phyloP scores from a whole-genome alignment of 2,113 vertebrate species.

The Monopterus albus region DNA sequence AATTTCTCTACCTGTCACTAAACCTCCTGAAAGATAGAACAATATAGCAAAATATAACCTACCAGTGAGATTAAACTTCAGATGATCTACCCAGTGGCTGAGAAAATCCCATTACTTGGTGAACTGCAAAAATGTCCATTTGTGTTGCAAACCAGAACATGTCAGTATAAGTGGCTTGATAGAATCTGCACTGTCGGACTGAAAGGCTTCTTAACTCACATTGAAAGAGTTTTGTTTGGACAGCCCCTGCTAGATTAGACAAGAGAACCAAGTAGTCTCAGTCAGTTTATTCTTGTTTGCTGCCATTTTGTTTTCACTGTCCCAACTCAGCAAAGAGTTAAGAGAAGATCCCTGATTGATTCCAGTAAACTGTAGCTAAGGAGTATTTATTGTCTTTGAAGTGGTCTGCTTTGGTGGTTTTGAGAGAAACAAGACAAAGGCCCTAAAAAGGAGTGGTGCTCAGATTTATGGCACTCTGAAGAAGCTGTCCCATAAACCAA shows the following conservation, averaged over 20 bases:
- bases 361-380: constrained; percentile 49
- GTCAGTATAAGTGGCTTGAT: constrained; percentile 1
- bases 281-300: constrained; percentile 21
- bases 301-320: constrained; percentile 28
- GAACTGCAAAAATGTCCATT: not conserved
- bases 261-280: constrained; percentile 21
- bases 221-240: constrained; percentile 49
- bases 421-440: constrained; percentile 71
- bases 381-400: constrained; percentile 66
- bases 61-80: too few relatives aligned
- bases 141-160: not conserved
- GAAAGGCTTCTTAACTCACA: constrained; percentile 44
- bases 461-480: constrained; percentile 70
- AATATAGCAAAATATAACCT: too few relatives aligned
- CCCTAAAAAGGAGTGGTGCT: constrained; percentile 54
- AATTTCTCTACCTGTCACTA: too few relatives aligned
- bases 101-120: not conserved
- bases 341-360: constrained; percentile 44
- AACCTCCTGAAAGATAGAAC: too few relatives aligned
- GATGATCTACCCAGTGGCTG: too few relatives aligned
- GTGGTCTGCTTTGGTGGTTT: constrained; percentile 65
- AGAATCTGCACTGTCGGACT: constrained; percentile 14
- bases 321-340: constrained; percentile 26
- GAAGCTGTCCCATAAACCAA: constrained; percentile 74
- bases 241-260: constrained; percentile 42